Percentiles rank a stretch among this genome's conserved stretches.
Evolutionary conservation across 1,140 invertebrate genomes (phyloP).

Genomic region (Eulimnadia texana): DNA sequence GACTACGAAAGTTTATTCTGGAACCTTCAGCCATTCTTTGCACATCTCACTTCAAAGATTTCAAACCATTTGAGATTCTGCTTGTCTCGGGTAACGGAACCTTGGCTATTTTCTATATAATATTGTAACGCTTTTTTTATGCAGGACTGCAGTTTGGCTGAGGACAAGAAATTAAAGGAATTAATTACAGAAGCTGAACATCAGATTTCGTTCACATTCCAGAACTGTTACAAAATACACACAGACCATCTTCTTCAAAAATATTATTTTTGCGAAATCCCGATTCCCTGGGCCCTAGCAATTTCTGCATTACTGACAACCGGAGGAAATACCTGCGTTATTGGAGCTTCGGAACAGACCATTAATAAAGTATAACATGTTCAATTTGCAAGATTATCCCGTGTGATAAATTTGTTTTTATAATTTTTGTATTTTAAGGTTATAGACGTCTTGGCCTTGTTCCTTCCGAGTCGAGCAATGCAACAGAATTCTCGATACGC

Average conservation of each 20-base stretch:
- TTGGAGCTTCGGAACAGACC: neutral
- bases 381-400: neutral
- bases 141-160: neutral
- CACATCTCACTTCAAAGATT: neutral
- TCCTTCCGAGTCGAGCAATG: neutral
- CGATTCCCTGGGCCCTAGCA: slow-evolving; percentile 2
- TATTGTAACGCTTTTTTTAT: neutral
- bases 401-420: neutral
- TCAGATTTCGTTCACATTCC: neutral
- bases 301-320: neutral
- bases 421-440: neutral
- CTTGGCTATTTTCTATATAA: neutral
- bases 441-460: neutral
- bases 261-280: neutral
- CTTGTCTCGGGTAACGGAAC: neutral
- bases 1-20: neutral
- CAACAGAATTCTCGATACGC: neutral
- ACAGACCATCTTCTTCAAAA: neutral
- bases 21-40: slow-evolving; percentile 1
- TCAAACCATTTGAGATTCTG: neutral
- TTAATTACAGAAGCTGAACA: neutral
- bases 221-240: neutral
- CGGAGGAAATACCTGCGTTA: neutral
- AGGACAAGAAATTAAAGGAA: neutral
- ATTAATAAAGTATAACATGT: neutral